Conservation (phyloP, 2,888 invertebrate genomes). For the Danaus chrysippus region DNA sequence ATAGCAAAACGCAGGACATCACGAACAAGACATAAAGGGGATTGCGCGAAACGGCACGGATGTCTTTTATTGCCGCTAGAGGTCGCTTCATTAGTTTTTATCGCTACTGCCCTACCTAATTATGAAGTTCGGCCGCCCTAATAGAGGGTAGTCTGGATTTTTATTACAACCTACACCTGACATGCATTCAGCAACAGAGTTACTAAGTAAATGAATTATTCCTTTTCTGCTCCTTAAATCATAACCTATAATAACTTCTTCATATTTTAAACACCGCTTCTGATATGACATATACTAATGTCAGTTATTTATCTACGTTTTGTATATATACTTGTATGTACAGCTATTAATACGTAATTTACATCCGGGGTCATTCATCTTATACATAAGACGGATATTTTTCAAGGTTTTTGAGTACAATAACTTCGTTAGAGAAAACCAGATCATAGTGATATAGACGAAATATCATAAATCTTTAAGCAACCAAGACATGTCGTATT, state of each 20-base stretch:
- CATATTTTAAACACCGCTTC: not conserved
- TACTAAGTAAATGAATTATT: not conserved
- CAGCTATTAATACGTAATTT: slow-evolving; percentile 9
- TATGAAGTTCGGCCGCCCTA: slow-evolving; percentile 42
- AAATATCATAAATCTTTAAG: no score
- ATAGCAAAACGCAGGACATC: slow-evolving; percentile 4
- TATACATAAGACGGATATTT: slow-evolving; percentile 15
- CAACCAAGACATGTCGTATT: no score
- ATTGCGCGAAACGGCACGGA: slow-evolving; percentile 49
- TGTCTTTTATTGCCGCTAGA: slow-evolving; percentile 50
- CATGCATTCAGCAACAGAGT: not conserved
- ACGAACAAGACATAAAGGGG: slow-evolving; percentile 29
- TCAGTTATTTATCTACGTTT: no score
- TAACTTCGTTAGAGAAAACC: not conserved
- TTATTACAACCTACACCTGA: slow-evolving; percentile 24
- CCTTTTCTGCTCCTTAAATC: not conserved
- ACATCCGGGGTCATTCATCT: slow-evolving; percentile 21
- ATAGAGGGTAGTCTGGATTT: slow-evolving; percentile 12
- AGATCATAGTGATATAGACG: not conserved
- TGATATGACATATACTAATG: no score
- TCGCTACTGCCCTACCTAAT: slow-evolving; percentile 48
- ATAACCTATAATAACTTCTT: not conserved
- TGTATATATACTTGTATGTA: no score
- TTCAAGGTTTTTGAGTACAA: slow-evolving; percentile 9
- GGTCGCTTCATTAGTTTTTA: slow-evolving; percentile 61